Conservation (phyloP, 2,113 vertebrate species). For the Ophthalmolycus amberensis region DNA sequence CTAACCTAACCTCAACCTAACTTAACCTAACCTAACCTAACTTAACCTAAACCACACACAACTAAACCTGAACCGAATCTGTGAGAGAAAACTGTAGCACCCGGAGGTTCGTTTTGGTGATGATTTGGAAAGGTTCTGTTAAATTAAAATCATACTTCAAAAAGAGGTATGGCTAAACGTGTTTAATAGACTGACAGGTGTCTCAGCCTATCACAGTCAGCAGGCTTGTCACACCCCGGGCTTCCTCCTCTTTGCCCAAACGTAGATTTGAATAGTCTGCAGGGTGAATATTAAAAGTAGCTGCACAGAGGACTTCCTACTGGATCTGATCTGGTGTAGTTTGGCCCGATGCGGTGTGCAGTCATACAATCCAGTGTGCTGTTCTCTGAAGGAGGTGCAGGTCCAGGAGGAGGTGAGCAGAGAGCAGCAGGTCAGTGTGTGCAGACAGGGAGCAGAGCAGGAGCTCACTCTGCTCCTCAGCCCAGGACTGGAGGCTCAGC, state of each 20-base stretch:
- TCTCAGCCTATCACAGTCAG: not conserved
- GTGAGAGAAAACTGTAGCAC: no score
- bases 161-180: no score
- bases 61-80: no score
- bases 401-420: not conserved
- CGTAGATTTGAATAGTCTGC: not conserved
- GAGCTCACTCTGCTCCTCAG: slow-evolving; percentile 60
- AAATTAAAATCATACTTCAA: no score
- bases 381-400: slow-evolving; percentile 6
- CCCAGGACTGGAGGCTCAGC: slow-evolving; percentile 26
- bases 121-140: not conserved
- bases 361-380: not conserved
- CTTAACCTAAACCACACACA: no score
- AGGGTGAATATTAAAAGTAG: no score
- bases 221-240: no score
- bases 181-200: not conserved
- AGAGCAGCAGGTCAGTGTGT: slow-evolving; percentile 25
- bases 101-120: not conserved
- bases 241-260: not conserved
- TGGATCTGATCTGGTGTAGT: no score
- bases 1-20: no score
- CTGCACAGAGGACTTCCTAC: no score
- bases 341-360: not conserved
- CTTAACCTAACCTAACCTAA: no score
- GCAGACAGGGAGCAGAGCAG: slow-evolving; percentile 44